These are phyloP conservation scores for Stenichneumon culpator DNA, from an alignment of 2,888 invertebrate genomes.

Conservation along the genomic window DNA sequence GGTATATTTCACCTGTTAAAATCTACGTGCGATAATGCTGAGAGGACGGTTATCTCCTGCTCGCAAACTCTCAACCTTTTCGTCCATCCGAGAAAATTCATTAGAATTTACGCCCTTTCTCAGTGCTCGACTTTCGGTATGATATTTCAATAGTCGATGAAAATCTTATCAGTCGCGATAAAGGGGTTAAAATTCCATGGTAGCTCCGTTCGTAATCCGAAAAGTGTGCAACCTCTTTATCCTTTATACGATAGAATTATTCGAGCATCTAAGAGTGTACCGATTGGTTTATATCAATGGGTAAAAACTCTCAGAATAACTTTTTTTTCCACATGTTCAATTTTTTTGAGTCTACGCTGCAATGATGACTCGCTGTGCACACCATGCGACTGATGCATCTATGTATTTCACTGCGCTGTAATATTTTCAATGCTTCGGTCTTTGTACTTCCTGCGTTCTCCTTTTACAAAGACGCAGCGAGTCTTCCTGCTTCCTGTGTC, in stretches of 20 bases:
- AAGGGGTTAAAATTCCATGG: neutral
- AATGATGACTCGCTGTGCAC: neutral
- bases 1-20: neutral
- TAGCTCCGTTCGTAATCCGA: slow-evolving; percentile 5
- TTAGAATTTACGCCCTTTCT: neutral
- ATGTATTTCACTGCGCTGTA: no score
- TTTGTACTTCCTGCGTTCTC: no score
- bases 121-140: slow-evolving; percentile 3
- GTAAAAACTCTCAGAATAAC: neutral
- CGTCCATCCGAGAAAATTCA: slow-evolving; percentile 1
- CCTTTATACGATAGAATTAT: neutral
- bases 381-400: no score
- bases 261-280: neutral
- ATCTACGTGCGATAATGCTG: neutral
- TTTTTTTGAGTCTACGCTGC: neutral
- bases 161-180: neutral
- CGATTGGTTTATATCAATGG: neutral
- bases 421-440: no score
- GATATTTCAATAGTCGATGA: neutral
- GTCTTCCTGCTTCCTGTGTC: no score
- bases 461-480: no score
- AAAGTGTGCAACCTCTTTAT: neutral
- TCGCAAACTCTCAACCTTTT: neutral
- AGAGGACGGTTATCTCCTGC: slow-evolving; percentile 1
- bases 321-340: neutral